Conservation (phyloP, 2,888 invertebrate genomes). For the Oscheius onirici region DNA sequence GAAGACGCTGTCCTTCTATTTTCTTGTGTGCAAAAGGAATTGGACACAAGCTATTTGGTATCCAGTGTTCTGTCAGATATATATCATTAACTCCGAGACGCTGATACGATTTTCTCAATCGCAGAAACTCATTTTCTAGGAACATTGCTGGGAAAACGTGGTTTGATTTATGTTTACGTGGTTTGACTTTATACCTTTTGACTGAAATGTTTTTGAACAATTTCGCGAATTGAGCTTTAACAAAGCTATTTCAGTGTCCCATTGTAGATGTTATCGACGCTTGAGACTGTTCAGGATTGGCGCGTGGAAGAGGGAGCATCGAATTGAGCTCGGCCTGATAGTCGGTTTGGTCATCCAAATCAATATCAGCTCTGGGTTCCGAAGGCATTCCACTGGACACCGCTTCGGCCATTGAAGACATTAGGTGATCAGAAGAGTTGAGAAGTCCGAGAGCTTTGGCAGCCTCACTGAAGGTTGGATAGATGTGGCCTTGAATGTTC, state of each 20-base stretch:
- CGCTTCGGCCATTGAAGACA: background rate
- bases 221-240: constrained; percentile 23
- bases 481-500: background rate
- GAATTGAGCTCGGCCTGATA: background rate
- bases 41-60: too few relatives aligned
- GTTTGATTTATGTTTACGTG: too few relatives aligned
- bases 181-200: background rate
- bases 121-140: too few relatives aligned
- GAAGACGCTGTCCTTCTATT: too few relatives aligned
- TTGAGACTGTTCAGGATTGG: background rate
- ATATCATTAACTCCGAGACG: too few relatives aligned
- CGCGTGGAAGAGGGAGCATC: background rate
- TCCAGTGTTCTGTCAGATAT: too few relatives aligned
- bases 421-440: background rate
- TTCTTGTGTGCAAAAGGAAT: too few relatives aligned
- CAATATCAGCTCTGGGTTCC: constrained; percentile 12
- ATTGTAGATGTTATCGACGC: background rate
- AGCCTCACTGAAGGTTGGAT: background rate
- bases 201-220: constrained; percentile 21
- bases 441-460: constrained; percentile 3
- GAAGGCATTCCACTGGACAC: background rate
- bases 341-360: background rate
- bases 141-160: too few relatives aligned
- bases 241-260: background rate
- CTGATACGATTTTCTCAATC: too few relatives aligned